Evolutionary conservation across 2,888 invertebrate species (phyloP), one percentile per base, ranked within the genome.

Genomic region (Stegophylla sp.): DNA sequence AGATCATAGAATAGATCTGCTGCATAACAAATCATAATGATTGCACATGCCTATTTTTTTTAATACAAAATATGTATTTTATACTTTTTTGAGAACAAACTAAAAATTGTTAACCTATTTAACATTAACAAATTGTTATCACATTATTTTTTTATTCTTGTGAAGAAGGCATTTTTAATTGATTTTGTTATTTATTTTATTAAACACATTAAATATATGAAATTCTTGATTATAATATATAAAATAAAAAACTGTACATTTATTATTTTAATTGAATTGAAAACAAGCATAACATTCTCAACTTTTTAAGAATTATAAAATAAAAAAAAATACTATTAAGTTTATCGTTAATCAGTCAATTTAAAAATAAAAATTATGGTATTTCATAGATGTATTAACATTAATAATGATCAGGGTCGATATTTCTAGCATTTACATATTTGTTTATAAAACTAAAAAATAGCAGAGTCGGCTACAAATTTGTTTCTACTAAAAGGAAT

Each of bases 121-220:
- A 63, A 41, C 34, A 34, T 17, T n/a, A n/a, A n/a, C n/a, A n/a
- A n/a, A n/a, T n/a, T 69, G 56, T 77, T 61, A 45, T 73, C 26
- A 72, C 48, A 53, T 51, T 73, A 64, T 63, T 81, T 63, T 73
- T 72, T 23, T 64, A 63, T 71, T 61, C 45, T 71, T 81, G 81
- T 72, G 17, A 77, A 66, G 48, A 17, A 74, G 71, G 53, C 63
- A 43, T 72, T 75, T 82, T 66, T 45, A 69, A 34, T 34, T 34
- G 7, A 34, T 51, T 61, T 61, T 20, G 1, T 45, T 45, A 13
- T 45, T 45, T 45, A 41, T 41, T 23, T 15, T 45, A n/a, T 72
- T 26, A 59, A 17, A 59, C 10, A n/a, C 15, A 43, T 13, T 43
- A 48, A 48, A 51, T 2, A 20, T 51, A 7, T 15, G n/a, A 43